Evolutionary conservation across 2,113 vertebrate species (phyloP), one percentile per base, ranked within the genome.

Genomic region (Chlamydotis undulata): DNA sequence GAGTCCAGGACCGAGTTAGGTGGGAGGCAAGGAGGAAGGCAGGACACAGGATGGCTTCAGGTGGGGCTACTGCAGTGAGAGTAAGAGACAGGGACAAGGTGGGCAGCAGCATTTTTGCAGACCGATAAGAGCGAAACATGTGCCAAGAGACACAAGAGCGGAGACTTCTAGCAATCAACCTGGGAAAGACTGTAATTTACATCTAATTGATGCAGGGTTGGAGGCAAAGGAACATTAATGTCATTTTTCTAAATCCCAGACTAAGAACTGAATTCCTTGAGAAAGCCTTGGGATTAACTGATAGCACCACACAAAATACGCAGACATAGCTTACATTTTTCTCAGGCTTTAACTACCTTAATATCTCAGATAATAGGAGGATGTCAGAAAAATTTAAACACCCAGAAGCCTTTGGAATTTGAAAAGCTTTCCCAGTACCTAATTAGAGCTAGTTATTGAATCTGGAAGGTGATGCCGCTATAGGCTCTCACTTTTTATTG

Each of bases 311-410:
- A 79, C 35, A 87, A 94, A 94, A 79, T 83, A 82, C 17, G 9
- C 81, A 96, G 95, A 94, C 96, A 97, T 96, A 94, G 60, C 71
- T 94, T 41, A 85, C 89, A 96, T 97, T 97, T 96, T 97, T 97
- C 95, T 95, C 94, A 95, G 95, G 89, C 74, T 93, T 95, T 94
- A 94, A 74, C 87, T 91, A 93, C 94, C 59, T 93, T 94, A 97
- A 80, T 96, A 94, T 91, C 59, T 82, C 33, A 76, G 89, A 94
- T 94, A 96, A 95, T 89, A 89, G 78, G 43, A 93, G 59, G 74
- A 95, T 93, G 81, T 73, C 89, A 93, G 81, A 94, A 94, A 95
- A 89, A 91, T 74, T 85, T 91, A 79, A 96, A 63, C 63, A 93
- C 59, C 41, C 91, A 93, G 78, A 89, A 96, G 35, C 50, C 93